Conservation (phyloP, 1,140 invertebrate genomes). For the Halesus radiatus region DNA sequence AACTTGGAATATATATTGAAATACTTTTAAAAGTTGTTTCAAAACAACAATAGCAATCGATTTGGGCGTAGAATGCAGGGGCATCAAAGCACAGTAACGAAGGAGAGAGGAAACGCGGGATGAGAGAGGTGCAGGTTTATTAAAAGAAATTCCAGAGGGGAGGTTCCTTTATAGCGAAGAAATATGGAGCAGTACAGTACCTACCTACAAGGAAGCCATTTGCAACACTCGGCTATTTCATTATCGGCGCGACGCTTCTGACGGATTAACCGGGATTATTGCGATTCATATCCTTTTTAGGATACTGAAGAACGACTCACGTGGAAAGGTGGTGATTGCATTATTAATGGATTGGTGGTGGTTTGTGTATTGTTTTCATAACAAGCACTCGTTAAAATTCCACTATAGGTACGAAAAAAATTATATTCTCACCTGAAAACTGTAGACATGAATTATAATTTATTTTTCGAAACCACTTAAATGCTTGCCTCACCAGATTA, state of each 20-base stretch:
- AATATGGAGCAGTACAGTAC: slow-evolving; percentile 51
- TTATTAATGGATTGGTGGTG: background rate
- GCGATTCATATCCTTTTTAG: slow-evolving; percentile 47
- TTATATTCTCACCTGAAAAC: too few species aligned
- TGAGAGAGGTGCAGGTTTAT: slow-evolving; percentile 47
- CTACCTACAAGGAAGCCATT: slow-evolving; percentile 46
- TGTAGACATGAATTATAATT: too few species aligned
- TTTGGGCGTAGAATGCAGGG: slow-evolving; percentile 36
- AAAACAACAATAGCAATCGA: slow-evolving; percentile 46
- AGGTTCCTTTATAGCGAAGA: slow-evolving; percentile 44
- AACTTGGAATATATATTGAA: slow-evolving; percentile 46
- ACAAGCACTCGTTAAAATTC: too few species aligned
- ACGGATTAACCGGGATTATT: slow-evolving; percentile 54
- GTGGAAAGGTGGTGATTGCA: background rate
- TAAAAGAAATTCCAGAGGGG: slow-evolving; percentile 54
- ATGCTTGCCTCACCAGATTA: too few species aligned
- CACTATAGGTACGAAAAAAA: too few species aligned
- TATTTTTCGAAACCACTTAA: too few species aligned
- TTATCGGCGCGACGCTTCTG: slow-evolving; percentile 52
- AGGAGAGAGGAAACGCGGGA: background rate
- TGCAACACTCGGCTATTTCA: slow-evolving; percentile 59
- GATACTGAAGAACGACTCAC: slow-evolving; percentile 41
- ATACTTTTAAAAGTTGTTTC: slow-evolving; percentile 52
- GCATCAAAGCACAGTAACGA: slow-evolving; percentile 33
- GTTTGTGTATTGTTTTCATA: too few species aligned